Conservation (phyloP, 2,113 vertebrate genomes). For the Bambusicola thoracicus region DNA sequence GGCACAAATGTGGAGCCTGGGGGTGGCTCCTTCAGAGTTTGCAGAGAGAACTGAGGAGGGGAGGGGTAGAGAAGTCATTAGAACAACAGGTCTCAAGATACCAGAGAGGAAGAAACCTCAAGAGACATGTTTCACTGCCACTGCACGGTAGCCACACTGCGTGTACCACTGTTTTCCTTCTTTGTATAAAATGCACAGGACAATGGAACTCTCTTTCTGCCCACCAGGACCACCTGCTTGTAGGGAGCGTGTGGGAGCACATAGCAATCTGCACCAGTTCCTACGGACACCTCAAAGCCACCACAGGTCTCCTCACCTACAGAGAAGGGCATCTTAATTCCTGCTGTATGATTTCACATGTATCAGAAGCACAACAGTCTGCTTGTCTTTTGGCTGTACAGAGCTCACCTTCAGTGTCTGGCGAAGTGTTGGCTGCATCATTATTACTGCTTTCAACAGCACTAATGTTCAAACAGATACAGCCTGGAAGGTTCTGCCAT, state of each 20-base stretch:
- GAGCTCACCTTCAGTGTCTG: slow-evolving; percentile 17
- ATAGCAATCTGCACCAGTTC: not conserved
- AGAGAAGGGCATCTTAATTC: not conserved
- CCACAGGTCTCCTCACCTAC: not conserved
- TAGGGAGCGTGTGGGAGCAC: not conserved
- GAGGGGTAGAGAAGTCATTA: not conserved
- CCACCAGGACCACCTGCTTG: not conserved
- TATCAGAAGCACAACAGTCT: not conserved
- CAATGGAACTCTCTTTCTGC: rapidly evolving
- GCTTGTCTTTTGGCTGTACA: slow-evolving; percentile 19
- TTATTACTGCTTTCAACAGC: slow-evolving; percentile 4
- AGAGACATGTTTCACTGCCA: not conserved
- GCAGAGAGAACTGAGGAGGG: not conserved
- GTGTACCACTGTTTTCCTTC: not conserved
- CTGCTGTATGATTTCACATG: not conserved
- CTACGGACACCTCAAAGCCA: not conserved
- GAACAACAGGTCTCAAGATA: not conserved
- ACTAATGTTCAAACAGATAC: not conserved
- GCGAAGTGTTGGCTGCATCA: not conserved
- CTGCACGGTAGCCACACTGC: not conserved
- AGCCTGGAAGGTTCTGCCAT: not conserved
- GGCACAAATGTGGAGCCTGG: not conserved
- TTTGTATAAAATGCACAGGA: not conserved
- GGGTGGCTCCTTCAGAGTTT: slow-evolving; percentile 3
- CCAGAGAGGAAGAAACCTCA: not conserved